phyloP scores from a whole-genome alignment of 2,797 vertebrate genomes.

The Halcyon smyrnensis region DNA sequence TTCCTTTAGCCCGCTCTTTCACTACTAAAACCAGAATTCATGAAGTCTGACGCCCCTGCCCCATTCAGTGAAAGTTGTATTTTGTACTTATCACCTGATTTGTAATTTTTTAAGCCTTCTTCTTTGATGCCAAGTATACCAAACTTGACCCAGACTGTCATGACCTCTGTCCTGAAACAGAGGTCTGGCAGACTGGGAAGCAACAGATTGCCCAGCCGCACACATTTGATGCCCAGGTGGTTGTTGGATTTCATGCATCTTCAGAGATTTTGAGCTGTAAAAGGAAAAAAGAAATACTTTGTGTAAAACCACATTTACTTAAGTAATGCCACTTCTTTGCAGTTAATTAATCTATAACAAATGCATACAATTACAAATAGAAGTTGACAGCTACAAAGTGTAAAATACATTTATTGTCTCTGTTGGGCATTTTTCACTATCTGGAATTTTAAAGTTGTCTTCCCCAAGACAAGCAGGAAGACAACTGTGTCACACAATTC shows the following conservation, averaged over 20 bases:
- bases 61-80: neutral
- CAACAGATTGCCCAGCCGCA: neutral
- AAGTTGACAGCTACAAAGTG: neutral
- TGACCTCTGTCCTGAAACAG: neutral
- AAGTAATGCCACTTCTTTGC: no score
- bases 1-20: neutral
- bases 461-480: neutral
- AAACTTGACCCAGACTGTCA: slow-evolving; percentile 63
- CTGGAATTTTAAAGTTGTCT: neutral
- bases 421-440: neutral
- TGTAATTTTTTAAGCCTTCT: slow-evolving; percentile 84
- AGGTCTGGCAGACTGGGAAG: neutral
- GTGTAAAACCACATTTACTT: neutral
- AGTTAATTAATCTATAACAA: neutral
- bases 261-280: slow-evolving; percentile 45
- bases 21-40: neutral
- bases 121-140: slow-evolving; percentile 78
- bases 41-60: neutral
- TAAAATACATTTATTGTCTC: neutral
- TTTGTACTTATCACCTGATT: slow-evolving; percentile 79
- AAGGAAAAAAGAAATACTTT: neutral
- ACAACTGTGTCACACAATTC: neutral
- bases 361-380: neutral
- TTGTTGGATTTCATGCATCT: slow-evolving; percentile 5
- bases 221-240: neutral